Base-by-base conservation (phyloP, 2,888 invertebrate species). In the Itoplectis maculator region DNA sequence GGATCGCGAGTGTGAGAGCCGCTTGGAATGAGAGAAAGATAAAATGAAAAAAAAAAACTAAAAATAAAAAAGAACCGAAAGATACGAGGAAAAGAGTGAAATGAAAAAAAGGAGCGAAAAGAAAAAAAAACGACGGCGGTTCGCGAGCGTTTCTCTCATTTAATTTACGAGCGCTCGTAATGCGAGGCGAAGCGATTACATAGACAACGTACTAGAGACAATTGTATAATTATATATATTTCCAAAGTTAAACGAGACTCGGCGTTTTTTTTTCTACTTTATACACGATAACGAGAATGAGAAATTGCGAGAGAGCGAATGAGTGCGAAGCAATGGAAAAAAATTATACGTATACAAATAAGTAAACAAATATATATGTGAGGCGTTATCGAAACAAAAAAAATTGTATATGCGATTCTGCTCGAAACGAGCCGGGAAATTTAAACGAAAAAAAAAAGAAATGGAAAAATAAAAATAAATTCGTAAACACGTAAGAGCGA, bases 1-100 rank as follows among this genome's bases (percentile, higher is more conserved):
- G 68, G 45, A 78, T 75, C 77, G 82, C 77, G 69, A 69, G 69
- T 76, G 59, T 40, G 68, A 65, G 72, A 81, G 81, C 63, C 70
- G 47, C 70, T n/a, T 68, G 76, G 74, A 72, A 80, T 73, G 66
- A 54, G 45, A 72, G 51, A 77, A 79, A 72, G 40, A 72, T n/a
- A 73, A 15, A 8, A 65, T 8, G 65, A 63, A 63, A 51, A 18
- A 66, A 51, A 15, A 37, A 51, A 9, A 45, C 35, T 29, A 63
- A n/a, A n/a, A n/a, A n/a, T n/a, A 49, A 61, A 5, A 29, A 29
- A 29, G 3, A 29, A 3, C 29, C 29, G 29, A 29, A 29, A 29
- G 5, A 29, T 29, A 29, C 29, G 5, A 2, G 29, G 13, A 65
- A 63, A 63, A 51, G 35, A 66, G 61, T 37, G 61, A 51, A 9